phyloP scores from a whole-genome alignment of 1,140 invertebrate genomes.

The Hycleus phaleratus region DNA sequence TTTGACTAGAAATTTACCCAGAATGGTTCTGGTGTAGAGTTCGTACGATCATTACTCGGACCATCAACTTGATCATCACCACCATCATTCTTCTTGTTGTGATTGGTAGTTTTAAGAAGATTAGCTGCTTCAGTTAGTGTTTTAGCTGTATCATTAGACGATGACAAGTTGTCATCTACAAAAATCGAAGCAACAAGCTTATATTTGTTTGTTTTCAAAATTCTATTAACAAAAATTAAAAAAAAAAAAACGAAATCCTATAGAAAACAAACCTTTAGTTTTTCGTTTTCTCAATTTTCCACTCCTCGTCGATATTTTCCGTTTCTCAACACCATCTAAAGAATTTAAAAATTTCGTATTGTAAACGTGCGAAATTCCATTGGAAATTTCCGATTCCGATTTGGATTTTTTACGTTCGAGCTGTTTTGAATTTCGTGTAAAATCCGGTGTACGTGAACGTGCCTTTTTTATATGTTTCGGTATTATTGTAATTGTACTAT shows the following conservation, averaged over 20 bases:
- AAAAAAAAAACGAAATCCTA: too few relatives aligned
- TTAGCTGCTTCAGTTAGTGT: conserved; percentile 16
- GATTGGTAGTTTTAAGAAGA: conserved; percentile 7
- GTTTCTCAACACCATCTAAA: conserved; percentile 19
- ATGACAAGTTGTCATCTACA: conserved; percentile 9
- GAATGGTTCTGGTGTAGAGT: conserved; percentile 29
- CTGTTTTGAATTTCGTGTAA: neutral
- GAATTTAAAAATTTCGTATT: conserved; percentile 14
- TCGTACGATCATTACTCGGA: conserved; percentile 15
- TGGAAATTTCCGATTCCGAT: neutral
- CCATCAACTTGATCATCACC: conserved; percentile 1
- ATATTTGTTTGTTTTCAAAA: neutral
- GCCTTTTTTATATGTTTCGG: neutral
- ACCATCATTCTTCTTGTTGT: neutral
- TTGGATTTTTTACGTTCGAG: neutral
- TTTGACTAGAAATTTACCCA: conserved; percentile 28
- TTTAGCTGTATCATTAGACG: conserved; percentile 12
- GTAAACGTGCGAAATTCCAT: neutral
- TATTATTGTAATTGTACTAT: conserved; percentile 15
- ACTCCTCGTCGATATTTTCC: conserved; percentile 11
- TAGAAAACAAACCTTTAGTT: too few relatives aligned
- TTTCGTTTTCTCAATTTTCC: too few relatives aligned
- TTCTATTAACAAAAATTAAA: too few relatives aligned
- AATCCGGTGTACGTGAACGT: neutral
- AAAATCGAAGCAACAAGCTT: conserved; percentile 4